These are phyloP conservation scores for Hydrocynus forskahlii DNA, from an alignment of 2,797 vertebrate species.

Conservation along the genomic window DNA sequence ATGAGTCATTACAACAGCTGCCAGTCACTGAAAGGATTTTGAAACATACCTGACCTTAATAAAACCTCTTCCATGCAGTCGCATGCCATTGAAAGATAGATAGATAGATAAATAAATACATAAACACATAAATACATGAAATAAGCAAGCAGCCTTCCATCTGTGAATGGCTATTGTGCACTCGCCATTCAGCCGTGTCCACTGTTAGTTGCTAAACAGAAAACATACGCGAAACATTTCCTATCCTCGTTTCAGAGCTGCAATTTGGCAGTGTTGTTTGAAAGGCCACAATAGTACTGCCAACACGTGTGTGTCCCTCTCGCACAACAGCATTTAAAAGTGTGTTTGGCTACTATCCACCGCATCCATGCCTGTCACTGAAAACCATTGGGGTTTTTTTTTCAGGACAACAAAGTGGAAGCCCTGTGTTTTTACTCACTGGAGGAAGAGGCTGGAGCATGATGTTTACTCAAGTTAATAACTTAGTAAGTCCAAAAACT, in stretches of 20 bases:
- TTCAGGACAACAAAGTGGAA: background rate
- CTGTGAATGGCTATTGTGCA: conserved; percentile 5
- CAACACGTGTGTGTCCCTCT: background rate
- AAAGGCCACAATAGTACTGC: background rate
- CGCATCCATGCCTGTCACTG: background rate
- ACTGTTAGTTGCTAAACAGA: background rate
- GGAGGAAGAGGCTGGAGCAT: background rate
- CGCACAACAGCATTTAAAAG: background rate
- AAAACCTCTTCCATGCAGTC: background rate
- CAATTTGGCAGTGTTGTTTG: background rate
- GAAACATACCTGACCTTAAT: background rate
- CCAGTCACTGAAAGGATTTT: conserved; percentile 67
- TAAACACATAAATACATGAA: background rate
- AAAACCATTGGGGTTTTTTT: background rate
- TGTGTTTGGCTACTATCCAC: too few relatives aligned
- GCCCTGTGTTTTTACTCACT: background rate
- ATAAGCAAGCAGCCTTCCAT: background rate
- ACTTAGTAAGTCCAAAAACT: background rate
- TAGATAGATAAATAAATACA: background rate
- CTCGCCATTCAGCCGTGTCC: conserved; percentile 1
- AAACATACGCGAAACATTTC: background rate
- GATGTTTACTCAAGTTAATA: background rate
- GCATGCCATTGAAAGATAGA: background rate
- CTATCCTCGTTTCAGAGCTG: background rate
- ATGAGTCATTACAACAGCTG: conserved; percentile 71